Conservation (phyloP, 2,113 vertebrate genomes). For the Mastomys natalensis region DNA sequence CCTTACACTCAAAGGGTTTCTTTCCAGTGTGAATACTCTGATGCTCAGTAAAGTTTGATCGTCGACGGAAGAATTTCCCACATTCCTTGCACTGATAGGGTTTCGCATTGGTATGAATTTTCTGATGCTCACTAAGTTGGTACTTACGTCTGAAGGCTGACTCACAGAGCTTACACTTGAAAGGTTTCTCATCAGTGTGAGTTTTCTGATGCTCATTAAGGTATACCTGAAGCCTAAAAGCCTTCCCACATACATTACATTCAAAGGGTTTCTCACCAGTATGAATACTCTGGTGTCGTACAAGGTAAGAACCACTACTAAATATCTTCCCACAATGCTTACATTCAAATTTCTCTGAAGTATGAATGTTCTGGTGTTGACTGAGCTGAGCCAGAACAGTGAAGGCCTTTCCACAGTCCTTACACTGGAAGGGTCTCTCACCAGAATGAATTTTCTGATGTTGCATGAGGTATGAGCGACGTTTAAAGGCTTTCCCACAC, state of each 20-base stretch:
- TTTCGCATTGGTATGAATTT: background rate
- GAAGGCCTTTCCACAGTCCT: background rate
- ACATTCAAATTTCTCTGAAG: background rate
- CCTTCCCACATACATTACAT: background rate
- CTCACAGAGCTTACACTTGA: background rate
- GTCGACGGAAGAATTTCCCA: background rate
- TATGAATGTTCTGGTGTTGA: background rate
- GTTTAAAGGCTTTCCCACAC: background rate
- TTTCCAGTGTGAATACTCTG: background rate
- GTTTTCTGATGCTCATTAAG: background rate
- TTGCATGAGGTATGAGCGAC: background rate
- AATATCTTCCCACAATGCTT: background rate
- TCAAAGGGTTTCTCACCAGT: background rate
- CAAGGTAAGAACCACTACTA: background rate
- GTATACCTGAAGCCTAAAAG: background rate
- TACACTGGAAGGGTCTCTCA: background rate
- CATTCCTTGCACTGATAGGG: background rate
- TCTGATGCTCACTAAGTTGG: background rate
- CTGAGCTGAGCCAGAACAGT: background rate
- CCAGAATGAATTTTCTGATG: background rate
- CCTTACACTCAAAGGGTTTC: background rate
- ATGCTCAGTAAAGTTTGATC: background rate
- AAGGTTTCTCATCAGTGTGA: background rate
- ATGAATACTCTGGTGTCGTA: background rate
- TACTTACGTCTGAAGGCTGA: background rate